Base-by-base conservation (phyloP, 1,140 invertebrate species). In the Neodiprion pinetum region DNA sequence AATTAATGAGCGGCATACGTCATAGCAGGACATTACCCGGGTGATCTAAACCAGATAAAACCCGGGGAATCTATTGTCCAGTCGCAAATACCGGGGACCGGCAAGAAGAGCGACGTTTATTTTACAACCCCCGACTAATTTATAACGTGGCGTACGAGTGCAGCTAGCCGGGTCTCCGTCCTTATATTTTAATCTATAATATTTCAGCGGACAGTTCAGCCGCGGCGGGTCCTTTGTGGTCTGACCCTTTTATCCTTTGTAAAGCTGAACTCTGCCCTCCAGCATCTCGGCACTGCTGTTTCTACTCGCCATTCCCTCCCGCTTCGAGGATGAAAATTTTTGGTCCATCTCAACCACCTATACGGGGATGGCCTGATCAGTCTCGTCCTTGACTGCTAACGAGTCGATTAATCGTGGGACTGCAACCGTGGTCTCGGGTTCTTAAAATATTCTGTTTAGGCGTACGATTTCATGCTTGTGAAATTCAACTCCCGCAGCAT, bases 121-220 rank as follows among this genome's bases (percentile, higher is more conserved):
- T 53, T 53, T 53, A 53, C 50, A 11, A 53, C 50, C 50, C 10
- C n/a, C n/a, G 50, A 53, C 17, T 53, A 53, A 53, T 53, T 53
- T 53, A 53, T 53, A 53, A 53, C 50, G 50, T 53, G 50, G 50
- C 50, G 50, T 53, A 53, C 50, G 50, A 21, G 17, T 21, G 17
- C 17, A 21, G 17, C 17, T 21, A 21, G 17, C 17, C 17, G n/a
- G 50, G 50, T 53, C 50, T 53, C 17, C 17, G 17, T 21, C 50
- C 50, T 53, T 53, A 53, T 53, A 53, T 53, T 53, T 53, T 53
- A 53, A 53, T 53, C 50, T 53, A 53, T 53, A 53, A 53, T 53
- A 53, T 53, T 53, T 53, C n/a, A 53, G 50, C 50, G n/a, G 50
- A 53, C 50, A n/a, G 50, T 10, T 53, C 50, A 53, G 50, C 10